Conservation (phyloP, 2,888 invertebrate species). For the Lepidocyrtinus sp. region DNA sequence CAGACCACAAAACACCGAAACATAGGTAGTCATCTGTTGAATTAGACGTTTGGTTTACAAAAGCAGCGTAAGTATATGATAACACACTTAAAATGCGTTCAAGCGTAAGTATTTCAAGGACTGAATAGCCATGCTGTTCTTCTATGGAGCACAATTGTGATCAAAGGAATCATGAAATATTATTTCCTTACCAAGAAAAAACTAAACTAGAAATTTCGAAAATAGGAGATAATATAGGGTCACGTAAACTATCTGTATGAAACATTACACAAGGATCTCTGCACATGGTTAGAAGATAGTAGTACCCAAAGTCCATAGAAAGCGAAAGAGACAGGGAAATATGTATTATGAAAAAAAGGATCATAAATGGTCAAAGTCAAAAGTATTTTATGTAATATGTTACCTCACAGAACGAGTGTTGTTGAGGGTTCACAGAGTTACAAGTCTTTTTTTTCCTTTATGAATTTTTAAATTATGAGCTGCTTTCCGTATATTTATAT, state of each 20-base stretch:
- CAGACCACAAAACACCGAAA: too few relatives aligned
- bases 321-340: neutral
- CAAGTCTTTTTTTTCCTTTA: constrained; percentile 39
- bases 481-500: neutral
- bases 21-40: too few relatives aligned
- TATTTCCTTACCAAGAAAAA: neutral
- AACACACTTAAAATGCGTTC: too few relatives aligned
- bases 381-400: constrained; percentile 28
- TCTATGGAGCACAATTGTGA: too few relatives aligned
- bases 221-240: neutral
- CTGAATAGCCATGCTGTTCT: too few relatives aligned
- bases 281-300: neutral
- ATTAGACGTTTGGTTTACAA: too few relatives aligned
- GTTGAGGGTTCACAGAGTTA: constrained; percentile 29
- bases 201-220: neutral
- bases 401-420: constrained; percentile 29
- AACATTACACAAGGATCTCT: neutral
- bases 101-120: too few relatives aligned
- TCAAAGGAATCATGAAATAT: neutral
- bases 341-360: constrained; percentile 33
- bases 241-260: neutral
- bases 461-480: constrained; percentile 30
- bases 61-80: too few relatives aligned
- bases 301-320: neutral
- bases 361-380: constrained; percentile 50